Percentiles rank a stretch among this genome's conserved stretches.
These are phyloP conservation scores for Tiphia femorata DNA, from an alignment of 2,888 invertebrate genomes.

Conservation along the genomic window DNA sequence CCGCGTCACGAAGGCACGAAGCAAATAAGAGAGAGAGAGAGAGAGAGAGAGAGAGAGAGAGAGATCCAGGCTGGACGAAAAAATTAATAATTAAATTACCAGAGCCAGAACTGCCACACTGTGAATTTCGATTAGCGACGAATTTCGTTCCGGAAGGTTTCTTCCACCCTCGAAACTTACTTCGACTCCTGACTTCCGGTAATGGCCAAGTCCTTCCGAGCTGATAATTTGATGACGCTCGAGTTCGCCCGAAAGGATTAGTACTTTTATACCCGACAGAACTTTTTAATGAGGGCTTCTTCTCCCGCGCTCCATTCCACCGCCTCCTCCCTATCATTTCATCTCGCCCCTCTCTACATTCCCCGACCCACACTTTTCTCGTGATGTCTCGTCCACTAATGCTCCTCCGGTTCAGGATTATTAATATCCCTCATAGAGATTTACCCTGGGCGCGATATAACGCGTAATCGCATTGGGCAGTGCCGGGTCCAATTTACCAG, in stretches of 20 bases:
- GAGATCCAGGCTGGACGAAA: background rate
- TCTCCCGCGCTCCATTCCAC: background rate
- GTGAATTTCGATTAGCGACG: constrained; percentile 1
- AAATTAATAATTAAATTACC: background rate
- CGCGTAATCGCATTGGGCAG: background rate
- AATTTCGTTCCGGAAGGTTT: constrained; percentile 19
- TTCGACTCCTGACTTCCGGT: too few relatives aligned
- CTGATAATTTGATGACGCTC: constrained; percentile 34
- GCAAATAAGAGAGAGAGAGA: background rate
- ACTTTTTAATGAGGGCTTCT: constrained; percentile 39
- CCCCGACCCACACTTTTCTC: background rate
- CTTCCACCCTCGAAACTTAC: too few relatives aligned
- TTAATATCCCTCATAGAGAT: constrained; percentile 24
- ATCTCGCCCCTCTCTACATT: background rate
- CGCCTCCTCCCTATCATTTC: background rate
- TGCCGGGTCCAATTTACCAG: constrained; percentile 16
- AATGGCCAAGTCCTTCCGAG: too few relatives aligned
- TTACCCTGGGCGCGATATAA: constrained; percentile 9
- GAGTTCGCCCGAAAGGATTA: constrained; percentile 25
- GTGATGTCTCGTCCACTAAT: constrained; percentile 11
- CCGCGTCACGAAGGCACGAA: too few relatives aligned
- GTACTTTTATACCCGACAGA: constrained; percentile 16
- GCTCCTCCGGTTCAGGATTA: constrained; percentile 18
- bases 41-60: background rate
- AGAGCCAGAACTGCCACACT: too few relatives aligned